Percentiles rank a stretch among this genome's conserved stretches.
Evolutionary conservation across 2,797 vertebrate genomes (phyloP).

Genomic region (Arnoldichthys spilopterus): DNA sequence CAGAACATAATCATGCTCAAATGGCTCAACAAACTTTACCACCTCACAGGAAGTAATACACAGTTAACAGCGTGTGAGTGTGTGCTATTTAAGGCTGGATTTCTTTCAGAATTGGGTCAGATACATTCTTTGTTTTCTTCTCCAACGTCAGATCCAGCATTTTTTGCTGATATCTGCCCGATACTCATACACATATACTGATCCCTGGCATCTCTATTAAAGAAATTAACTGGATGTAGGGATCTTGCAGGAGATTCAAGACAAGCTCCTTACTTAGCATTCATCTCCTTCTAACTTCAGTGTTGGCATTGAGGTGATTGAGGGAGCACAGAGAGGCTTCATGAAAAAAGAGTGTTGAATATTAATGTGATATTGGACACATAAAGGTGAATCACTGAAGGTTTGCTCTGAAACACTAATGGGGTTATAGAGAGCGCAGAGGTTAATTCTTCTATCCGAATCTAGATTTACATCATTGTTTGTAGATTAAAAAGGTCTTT

Average conservation of each 20-base stretch:
- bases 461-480: slow-evolving; percentile 81
- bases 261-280: slow-evolving; percentile 38
- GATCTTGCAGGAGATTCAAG: background rate
- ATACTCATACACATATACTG: background rate
- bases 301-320: slow-evolving; percentile 65
- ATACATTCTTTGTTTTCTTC: too few relatives aligned
- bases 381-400: slow-evolving; percentile 73
- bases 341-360: slow-evolving; percentile 67
- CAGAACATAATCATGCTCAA: too few relatives aligned
- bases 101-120: background rate
- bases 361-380: slow-evolving; percentile 77
- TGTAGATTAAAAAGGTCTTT: slow-evolving; percentile 75
- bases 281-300: slow-evolving; percentile 65
- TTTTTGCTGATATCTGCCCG: background rate
- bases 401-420: slow-evolving; percentile 72
- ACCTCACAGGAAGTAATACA: too few relatives aligned
- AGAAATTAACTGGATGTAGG: background rate
- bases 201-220: background rate
- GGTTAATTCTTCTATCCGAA: slow-evolving; percentile 82
- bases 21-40: too few relatives aligned
- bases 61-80: too few relatives aligned
- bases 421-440: slow-evolving; percentile 71
- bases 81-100: background rate
- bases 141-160: too few relatives aligned
- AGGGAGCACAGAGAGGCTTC: slow-evolving; percentile 66